Evolutionary conservation across 2,888 invertebrate genomes (phyloP).

Genomic region (Resseliella maxima): DNA sequence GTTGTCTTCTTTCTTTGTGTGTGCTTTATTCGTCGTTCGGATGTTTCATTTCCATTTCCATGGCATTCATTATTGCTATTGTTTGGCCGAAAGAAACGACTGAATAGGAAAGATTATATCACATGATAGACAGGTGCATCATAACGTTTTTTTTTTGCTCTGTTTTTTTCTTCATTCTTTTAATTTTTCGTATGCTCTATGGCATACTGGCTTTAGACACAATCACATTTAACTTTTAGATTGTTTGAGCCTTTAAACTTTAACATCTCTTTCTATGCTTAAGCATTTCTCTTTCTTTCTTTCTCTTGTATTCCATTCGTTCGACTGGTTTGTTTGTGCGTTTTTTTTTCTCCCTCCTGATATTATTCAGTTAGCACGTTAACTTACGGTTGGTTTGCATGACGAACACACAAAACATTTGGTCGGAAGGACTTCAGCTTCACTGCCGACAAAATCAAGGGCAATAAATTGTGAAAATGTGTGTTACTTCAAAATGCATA

Average conservation of each 20-base stretch:
- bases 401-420: neutral
- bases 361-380: neutral
- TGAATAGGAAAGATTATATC: slow-evolving; percentile 35
- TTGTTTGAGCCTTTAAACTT: neutral
- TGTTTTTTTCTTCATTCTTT: neutral
- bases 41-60: neutral
- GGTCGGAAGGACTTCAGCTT: slow-evolving; percentile 39
- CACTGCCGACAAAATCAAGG: slow-evolving; percentile 17
- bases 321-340: neutral
- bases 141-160: neutral
- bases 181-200: neutral
- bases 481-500: slow-evolving; percentile 19
- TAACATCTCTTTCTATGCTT: too few species aligned
- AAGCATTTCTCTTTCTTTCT: neutral
- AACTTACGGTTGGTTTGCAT: neutral
- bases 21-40: too few species aligned
- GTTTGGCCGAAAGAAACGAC: neutral
- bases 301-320: neutral
- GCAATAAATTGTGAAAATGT: slow-evolving; percentile 35
- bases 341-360: neutral
- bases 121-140: slow-evolving; percentile 46
- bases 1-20: neutral
- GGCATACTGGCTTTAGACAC: neutral
- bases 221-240: neutral
- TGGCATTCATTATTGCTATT: neutral